phyloP scores from a whole-genome alignment of 2,888 invertebrate species.

The Cheilosia vulpina region DNA sequence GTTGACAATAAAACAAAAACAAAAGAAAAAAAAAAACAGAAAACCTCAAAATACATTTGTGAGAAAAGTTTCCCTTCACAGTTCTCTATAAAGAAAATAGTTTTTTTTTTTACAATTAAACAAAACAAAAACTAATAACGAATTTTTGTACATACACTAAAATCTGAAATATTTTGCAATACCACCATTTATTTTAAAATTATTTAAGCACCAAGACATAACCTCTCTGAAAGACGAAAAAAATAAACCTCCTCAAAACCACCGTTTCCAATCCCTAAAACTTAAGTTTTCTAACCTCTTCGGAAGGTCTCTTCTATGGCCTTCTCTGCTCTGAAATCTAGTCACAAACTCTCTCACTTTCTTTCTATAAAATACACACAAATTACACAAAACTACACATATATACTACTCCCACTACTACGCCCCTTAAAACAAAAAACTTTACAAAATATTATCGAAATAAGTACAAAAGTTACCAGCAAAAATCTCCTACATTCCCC shows the following conservation, averaged over 20 bases:
- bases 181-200: slow-evolving; percentile 75
- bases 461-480: slow-evolving; percentile 72
- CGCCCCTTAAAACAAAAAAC: slow-evolving; percentile 53
- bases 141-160: slow-evolving; percentile 74
- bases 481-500: slow-evolving; percentile 72
- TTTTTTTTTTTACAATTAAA: slow-evolving; percentile 23
- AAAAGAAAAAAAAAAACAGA: slow-evolving; percentile 62
- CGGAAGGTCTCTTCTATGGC: slow-evolving; percentile 36
- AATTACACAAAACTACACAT: slow-evolving; percentile 49
- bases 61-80: slow-evolving; percentile 92
- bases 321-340: slow-evolving; percentile 48
- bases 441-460: slow-evolving; percentile 65
- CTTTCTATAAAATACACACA: slow-evolving; percentile 46
- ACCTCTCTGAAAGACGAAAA: slow-evolving; percentile 57
- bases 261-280: slow-evolving; percentile 55
- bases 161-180: slow-evolving; percentile 65
- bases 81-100: slow-evolving; percentile 86
- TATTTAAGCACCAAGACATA: slow-evolving; percentile 73
- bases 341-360: slow-evolving; percentile 52
- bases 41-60: slow-evolving; percentile 77
- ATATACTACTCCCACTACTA: slow-evolving; percentile 55
- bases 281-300: slow-evolving; percentile 45
- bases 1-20: slow-evolving; percentile 24
- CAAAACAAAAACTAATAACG: slow-evolving; percentile 59
- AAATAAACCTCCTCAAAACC: slow-evolving; percentile 37